Conservation (phyloP, 2,113 vertebrate species). For the Caranx melampygus region DNA sequence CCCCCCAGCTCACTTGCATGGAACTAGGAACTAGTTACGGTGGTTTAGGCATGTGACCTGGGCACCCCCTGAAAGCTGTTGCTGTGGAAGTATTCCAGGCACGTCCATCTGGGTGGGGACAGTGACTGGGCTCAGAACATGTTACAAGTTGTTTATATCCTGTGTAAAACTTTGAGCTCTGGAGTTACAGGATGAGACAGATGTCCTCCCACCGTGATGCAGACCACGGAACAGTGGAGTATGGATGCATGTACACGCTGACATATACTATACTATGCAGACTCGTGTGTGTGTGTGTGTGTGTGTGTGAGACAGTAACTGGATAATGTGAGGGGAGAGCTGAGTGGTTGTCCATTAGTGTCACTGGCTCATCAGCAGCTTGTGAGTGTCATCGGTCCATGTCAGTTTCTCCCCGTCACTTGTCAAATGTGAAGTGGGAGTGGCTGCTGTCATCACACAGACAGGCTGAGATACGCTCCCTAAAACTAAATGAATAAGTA, state of each 20-base stretch:
- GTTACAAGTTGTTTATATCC: neutral
- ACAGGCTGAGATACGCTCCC: conserved; percentile 17
- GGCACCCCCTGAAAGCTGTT: neutral
- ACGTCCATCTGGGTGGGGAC: conserved; percentile 4
- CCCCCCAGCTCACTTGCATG: neutral
- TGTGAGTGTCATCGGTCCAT: conserved; percentile 56
- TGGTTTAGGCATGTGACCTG: neutral
- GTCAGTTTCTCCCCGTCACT: conserved; percentile 62
- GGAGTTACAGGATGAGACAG: neutral
- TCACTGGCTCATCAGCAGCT: conserved; percentile 64
- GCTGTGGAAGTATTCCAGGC: neutral
- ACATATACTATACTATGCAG: neutral
- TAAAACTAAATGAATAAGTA: conserved; percentile 3
- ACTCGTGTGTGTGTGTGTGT: conserved; percentile 15
- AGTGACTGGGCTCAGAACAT: neutral
- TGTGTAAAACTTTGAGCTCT: neutral
- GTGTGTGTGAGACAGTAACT: conserved; percentile 20
- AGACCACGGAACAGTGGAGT: neutral
- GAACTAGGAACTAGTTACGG: too few species aligned
- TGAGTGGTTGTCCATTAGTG: conserved; percentile 74
- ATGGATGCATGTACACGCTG: neutral
- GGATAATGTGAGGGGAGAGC: conserved; percentile 53
- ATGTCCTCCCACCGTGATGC: neutral
- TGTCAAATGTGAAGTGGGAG: conserved; percentile 58
- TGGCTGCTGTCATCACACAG: conserved; percentile 50